Percentiles rank a stretch among this genome's conserved stretches.
phyloP scores from a whole-genome alignment of 2,888 invertebrate genomes.

The Watsonalla binaria region DNA sequence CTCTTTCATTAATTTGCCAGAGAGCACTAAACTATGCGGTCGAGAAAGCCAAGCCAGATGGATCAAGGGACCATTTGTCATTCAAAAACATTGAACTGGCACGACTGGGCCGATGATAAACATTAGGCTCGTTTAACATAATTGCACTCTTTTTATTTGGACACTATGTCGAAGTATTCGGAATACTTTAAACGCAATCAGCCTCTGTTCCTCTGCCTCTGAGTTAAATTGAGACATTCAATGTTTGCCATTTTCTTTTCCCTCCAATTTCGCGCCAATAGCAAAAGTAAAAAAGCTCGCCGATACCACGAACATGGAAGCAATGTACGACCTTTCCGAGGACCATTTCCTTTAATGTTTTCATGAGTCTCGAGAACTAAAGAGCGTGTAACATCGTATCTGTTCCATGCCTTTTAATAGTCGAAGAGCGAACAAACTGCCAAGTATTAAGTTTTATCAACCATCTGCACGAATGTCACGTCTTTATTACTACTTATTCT shows the following conservation, averaged over 20 bases:
- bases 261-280: constrained; percentile 65
- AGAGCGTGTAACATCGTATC: constrained; percentile 72
- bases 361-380: constrained; percentile 68
- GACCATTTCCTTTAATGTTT: constrained; percentile 71
- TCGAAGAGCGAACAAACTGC: constrained; percentile 65
- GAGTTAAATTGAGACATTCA: constrained; percentile 71
- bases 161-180: constrained; percentile 35
- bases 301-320: constrained; percentile 61
- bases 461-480: constrained; percentile 76
- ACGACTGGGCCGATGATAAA: constrained; percentile 40
- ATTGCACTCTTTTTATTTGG: constrained; percentile 51
- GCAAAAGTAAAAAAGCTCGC: constrained; percentile 60
- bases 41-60: constrained; percentile 47
- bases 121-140: constrained; percentile 58
- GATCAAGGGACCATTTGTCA: constrained; percentile 52
- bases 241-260: constrained; percentile 70
- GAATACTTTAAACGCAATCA: constrained; percentile 56
- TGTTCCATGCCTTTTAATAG: constrained; percentile 70
- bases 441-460: constrained; percentile 75
- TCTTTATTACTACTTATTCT: constrained; percentile 77
- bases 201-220: constrained; percentile 38
- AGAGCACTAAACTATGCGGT: constrained; percentile 35
- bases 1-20: constrained; percentile 64
- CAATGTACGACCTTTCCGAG: constrained; percentile 59
- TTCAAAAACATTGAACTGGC: constrained; percentile 50